Evolutionary conservation across 1,140 invertebrate genomes (phyloP).

Genomic region (Drosophila sp.): DNA sequence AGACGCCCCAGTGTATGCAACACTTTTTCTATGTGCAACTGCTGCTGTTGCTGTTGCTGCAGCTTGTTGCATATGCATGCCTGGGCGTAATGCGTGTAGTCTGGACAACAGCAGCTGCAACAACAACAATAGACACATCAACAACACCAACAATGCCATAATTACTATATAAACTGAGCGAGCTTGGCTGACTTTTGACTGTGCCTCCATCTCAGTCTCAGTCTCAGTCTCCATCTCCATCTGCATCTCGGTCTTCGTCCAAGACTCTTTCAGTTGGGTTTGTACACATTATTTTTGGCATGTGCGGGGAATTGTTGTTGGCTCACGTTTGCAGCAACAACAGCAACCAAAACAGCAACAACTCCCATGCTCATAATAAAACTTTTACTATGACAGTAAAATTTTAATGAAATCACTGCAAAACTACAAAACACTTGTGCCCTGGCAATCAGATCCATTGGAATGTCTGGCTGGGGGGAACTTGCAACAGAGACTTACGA

Average conservation of each 20-base stretch:
- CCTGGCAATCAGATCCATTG: constrained; percentile 12
- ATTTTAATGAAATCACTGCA: constrained; percentile 78
- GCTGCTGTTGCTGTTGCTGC: constrained; percentile 14
- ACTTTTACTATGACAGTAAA: constrained; percentile 77
- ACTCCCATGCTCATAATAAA: constrained; percentile 69
- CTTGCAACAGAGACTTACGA: constrained; percentile 26
- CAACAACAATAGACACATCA: constrained; percentile 28
- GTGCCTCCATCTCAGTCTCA: constrained; percentile 8
- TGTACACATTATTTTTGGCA: constrained; percentile 57
- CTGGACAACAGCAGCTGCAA: constrained; percentile 42
- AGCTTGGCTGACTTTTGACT: constrained; percentile 59
- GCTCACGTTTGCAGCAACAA: constrained; percentile 55
- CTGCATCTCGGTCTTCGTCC: neutral
- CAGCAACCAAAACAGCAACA: constrained; percentile 32
- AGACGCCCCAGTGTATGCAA: constrained; percentile 34
- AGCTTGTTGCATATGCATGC: constrained; percentile 65
- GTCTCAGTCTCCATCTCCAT: constrained; percentile 2
- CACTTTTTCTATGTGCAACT: constrained; percentile 32
- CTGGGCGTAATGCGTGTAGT: constrained; percentile 52
- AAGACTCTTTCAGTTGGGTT: constrained; percentile 37
- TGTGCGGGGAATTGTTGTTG: constrained; percentile 56
- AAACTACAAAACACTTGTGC: constrained; percentile 65
- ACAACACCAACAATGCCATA: constrained; percentile 43
- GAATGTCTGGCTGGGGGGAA: constrained; percentile 13
- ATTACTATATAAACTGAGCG: constrained; percentile 61